Percentiles rank a stretch among this genome's conserved stretches.
Evolutionary conservation across 2,113 vertebrate genomes (phyloP).

Genomic region (Poeciliopsis prolifica): DNA sequence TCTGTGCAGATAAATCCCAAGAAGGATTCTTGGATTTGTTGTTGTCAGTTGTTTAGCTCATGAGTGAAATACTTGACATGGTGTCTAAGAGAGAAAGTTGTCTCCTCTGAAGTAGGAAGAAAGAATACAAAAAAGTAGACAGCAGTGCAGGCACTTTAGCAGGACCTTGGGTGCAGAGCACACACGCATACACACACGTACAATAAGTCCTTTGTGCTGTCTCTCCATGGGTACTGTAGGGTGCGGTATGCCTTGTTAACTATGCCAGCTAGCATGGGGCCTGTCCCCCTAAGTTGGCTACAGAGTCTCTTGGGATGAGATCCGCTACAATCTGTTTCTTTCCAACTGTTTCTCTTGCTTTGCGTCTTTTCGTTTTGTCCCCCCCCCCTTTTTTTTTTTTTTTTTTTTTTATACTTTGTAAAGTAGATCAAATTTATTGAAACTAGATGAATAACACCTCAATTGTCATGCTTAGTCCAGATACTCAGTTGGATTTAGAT

Average conservation of each 20-base stretch:
- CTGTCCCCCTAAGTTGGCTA: constrained; percentile 53
- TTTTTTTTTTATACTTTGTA: background rate
- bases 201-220: constrained; percentile 77
- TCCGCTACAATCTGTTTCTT: background rate
- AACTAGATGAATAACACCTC: background rate
- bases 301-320: constrained; percentile 29
- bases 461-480: background rate
- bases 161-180: constrained; percentile 49
- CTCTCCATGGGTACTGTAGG: constrained; percentile 68
- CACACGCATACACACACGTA: constrained; percentile 61
- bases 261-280: constrained; percentile 75
- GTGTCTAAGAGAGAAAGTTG: constrained; percentile 21
- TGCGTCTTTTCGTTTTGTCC: background rate
- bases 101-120: constrained; percentile 35
- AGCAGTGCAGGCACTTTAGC: constrained; percentile 55
- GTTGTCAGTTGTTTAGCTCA: constrained; percentile 1
- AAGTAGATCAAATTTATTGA: background rate
- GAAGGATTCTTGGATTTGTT: background rate
- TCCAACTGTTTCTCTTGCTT: background rate
- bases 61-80: constrained; percentile 2
- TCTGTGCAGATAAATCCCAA: background rate
- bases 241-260: constrained; percentile 68
- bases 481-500: background rate
- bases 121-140: constrained; percentile 60
- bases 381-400: background rate